Evolutionary conservation across 2,797 vertebrate genomes (phyloP).

Genomic region (Phrynocephalus guinanensis): DNA sequence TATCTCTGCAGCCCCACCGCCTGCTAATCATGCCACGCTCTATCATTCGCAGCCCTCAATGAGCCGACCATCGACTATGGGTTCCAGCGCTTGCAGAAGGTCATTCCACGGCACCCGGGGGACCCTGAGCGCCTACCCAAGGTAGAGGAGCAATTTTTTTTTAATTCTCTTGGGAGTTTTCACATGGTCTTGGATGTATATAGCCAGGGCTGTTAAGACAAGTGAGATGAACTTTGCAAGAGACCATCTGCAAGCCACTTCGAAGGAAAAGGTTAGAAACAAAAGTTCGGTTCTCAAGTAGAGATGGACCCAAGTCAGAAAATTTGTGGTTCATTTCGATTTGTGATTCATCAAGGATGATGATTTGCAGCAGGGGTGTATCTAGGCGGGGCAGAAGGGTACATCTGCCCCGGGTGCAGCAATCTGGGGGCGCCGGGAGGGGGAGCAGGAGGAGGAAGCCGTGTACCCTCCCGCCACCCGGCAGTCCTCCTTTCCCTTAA

Average conservation of each 20-base stretch:
- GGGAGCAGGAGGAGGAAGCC: too few relatives aligned
- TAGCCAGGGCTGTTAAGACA: neutral
- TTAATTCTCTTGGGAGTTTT: neutral
- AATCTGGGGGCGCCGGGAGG: too few relatives aligned
- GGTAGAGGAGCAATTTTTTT: slow-evolving; percentile 73
- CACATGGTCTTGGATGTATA: neutral
- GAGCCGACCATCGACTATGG: slow-evolving; percentile 97
- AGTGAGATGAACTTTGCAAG: neutral
- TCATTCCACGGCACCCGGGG: slow-evolving; percentile 92
- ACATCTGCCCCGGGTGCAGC: too few relatives aligned
- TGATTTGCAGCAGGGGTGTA: too few relatives aligned
- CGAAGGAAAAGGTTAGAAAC: neutral
- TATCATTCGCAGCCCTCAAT: slow-evolving; percentile 83
- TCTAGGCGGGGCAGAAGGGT: too few relatives aligned
- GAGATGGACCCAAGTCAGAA: too few relatives aligned
- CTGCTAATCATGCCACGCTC: neutral
- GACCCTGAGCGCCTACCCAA: slow-evolving; percentile 95
- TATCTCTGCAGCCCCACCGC: neutral
- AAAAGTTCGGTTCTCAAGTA: neutral
- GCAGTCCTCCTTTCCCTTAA: too few relatives aligned
- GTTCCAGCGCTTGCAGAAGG: slow-evolving; percentile 95
- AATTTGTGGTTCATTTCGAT: too few relatives aligned
- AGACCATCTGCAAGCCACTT: neutral
- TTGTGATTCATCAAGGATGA: too few relatives aligned
- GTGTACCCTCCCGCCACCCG: too few relatives aligned